These are phyloP conservation scores for Hedychridium roseum DNA, from an alignment of 2,888 invertebrate species.

Conservation along the genomic window DNA sequence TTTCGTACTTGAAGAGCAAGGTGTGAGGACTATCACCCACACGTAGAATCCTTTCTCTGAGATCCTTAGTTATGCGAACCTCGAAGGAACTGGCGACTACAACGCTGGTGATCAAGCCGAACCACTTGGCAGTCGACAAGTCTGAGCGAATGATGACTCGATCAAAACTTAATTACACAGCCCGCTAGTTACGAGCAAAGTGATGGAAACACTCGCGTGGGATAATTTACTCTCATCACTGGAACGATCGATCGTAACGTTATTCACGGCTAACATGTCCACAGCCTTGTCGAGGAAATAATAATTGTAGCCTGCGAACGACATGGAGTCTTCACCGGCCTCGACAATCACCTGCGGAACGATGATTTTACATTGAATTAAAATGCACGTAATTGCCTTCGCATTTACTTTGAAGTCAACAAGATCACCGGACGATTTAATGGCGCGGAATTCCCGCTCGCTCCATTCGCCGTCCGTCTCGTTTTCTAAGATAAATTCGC, in stretches of 20 bases:
- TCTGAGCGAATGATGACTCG: conserved; percentile 25
- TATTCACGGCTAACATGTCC: conserved; percentile 28
- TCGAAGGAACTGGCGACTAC: conserved; percentile 37
- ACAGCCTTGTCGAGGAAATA: conserved; percentile 35
- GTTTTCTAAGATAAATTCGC: conserved; percentile 25
- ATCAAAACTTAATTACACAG: too few relatives aligned
- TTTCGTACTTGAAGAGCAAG: conserved; percentile 47
- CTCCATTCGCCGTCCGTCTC: conserved; percentile 33
- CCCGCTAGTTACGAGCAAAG: too few relatives aligned
- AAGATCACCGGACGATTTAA: conserved; percentile 30
- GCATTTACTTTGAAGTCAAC: conserved; percentile 34
- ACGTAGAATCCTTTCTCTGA: conserved; percentile 28
- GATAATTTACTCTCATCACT: conserved; percentile 42
- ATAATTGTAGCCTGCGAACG: conserved; percentile 35
- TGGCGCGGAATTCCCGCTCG: conserved; percentile 24
- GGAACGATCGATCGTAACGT: conserved; percentile 44
- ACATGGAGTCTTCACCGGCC: conserved; percentile 22
- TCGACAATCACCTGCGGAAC: conserved; percentile 31
- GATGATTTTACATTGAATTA: neutral
- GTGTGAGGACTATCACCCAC: conserved; percentile 38
- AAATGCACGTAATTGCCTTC: neutral
- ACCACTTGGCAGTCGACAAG: conserved; percentile 39
- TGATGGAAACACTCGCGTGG: too few relatives aligned
- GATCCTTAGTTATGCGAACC: conserved; percentile 27
- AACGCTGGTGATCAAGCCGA: conserved; percentile 49